A percentile compares a stretch with the other conserved stretches of the same genome.
These are phyloP conservation scores for Orestias chungarensis DNA, from an alignment of 2,797 vertebrate genomes.

Conservation along the genomic window DNA sequence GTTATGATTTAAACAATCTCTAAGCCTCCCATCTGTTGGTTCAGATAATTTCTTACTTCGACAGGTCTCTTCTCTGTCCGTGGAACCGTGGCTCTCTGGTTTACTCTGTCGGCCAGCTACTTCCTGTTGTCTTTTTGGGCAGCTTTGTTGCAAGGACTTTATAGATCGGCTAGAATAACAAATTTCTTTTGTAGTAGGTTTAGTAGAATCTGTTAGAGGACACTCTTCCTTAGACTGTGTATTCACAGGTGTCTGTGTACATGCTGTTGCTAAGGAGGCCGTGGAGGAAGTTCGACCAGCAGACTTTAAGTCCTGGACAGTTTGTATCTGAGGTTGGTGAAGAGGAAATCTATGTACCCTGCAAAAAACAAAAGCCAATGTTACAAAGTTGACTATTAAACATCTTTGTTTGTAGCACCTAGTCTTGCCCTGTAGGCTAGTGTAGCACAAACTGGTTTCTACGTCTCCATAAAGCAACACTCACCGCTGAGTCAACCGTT, in stretches of 20 bases:
- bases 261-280: slow-evolving; percentile 14
- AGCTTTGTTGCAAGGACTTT: slow-evolving; percentile 19
- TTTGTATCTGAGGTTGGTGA: slow-evolving; percentile 41
- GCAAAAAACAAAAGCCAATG: slow-evolving; percentile 20
- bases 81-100: slow-evolving; percentile 46
- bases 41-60: slow-evolving; percentile 48
- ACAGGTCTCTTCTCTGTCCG: slow-evolving; percentile 60
- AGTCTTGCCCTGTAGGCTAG: background rate
- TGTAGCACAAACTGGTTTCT: background rate
- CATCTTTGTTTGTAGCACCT: no score
- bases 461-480: background rate
- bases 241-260: background rate
- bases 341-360: slow-evolving; percentile 48
- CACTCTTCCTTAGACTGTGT: slow-evolving; percentile 13
- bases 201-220: slow-evolving; percentile 7
- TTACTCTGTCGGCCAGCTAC: slow-evolving; percentile 30
- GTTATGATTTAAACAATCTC: slow-evolving; percentile 36
- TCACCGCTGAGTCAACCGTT: slow-evolving; percentile 86
- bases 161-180: slow-evolving; percentile 2
- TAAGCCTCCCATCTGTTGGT: slow-evolving; percentile 42
- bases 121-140: slow-evolving; percentile 41
- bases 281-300: slow-evolving; percentile 10
- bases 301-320: slow-evolving; percentile 22
- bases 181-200: slow-evolving; percentile 38
- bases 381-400: no score